Conservation (phyloP, 2,888 invertebrate species). For the Metellina segmentata region DNA sequence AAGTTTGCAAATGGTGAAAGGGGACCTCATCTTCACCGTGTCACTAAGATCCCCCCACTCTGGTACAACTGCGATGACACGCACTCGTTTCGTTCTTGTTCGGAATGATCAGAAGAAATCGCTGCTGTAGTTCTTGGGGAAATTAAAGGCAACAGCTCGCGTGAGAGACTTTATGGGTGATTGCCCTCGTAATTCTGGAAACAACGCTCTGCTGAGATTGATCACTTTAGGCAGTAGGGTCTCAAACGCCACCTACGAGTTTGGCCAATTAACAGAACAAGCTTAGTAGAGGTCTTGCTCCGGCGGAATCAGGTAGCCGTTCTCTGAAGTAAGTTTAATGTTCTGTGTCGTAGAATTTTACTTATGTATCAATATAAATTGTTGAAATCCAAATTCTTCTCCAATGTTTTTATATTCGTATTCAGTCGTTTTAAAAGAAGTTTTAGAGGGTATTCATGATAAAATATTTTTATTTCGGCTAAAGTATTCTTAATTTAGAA, state of each 20-base stretch:
- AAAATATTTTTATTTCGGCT: too few relatives aligned
- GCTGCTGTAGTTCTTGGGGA: conserved; percentile 8
- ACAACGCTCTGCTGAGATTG: conserved; percentile 18
- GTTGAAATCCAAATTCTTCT: too few relatives aligned
- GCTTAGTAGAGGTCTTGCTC: conserved; percentile 16
- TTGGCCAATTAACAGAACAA: background rate
- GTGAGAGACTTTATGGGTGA: conserved; percentile 35
- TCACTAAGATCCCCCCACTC: background rate
- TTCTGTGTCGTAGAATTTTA: too few relatives aligned
- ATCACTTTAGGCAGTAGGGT: background rate
- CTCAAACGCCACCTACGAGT: background rate
- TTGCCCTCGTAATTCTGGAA: conserved; percentile 35
- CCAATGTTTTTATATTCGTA: too few relatives aligned
- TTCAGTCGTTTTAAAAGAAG: too few relatives aligned
- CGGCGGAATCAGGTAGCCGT: background rate
- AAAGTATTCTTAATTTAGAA: too few relatives aligned
- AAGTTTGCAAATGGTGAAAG: background rate
- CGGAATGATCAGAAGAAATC: conserved; percentile 13
- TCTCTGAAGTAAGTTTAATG: conserved; percentile 6
- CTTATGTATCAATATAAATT: too few relatives aligned
- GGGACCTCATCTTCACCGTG: background rate
- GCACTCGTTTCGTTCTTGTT: background rate
- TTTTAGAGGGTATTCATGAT: too few relatives aligned
- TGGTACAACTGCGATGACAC: background rate
- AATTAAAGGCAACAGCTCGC: conserved; percentile 35